phyloP scores from a whole-genome alignment of 2,113 vertebrate genomes.

The Pavo muticus region DNA sequence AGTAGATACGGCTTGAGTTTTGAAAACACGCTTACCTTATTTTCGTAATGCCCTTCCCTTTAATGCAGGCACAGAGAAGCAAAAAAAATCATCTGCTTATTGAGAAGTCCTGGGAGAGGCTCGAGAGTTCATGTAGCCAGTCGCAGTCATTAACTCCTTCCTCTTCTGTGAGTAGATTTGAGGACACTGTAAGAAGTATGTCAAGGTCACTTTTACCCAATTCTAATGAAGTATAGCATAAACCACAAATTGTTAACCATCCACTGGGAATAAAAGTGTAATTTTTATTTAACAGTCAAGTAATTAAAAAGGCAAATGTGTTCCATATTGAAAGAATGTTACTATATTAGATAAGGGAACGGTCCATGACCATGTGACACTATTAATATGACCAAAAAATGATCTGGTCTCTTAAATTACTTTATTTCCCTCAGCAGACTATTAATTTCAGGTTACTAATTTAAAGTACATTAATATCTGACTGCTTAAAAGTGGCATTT shows the following conservation, averaged over 20 bases:
- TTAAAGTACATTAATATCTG: conserved; percentile 66
- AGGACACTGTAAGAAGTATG: conserved; percentile 48
- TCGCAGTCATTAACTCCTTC: conserved; percentile 30
- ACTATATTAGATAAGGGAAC: conserved; percentile 71
- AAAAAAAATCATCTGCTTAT: background rate
- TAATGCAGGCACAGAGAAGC: background rate
- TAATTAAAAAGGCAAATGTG: conserved; percentile 77
- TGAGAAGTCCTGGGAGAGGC: background rate
- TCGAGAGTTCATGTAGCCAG: background rate
- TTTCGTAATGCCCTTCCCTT: background rate
- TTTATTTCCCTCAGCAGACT: conserved; percentile 71
- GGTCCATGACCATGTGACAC: conserved; percentile 58
- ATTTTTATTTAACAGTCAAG: conserved; percentile 53
- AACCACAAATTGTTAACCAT: conserved; percentile 71
- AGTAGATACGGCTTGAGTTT: background rate
- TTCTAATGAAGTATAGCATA: conserved; percentile 65
- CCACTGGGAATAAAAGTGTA: conserved; percentile 39
- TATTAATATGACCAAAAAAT: conserved; percentile 72
- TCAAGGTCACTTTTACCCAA: conserved; percentile 69
- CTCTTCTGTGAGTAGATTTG: background rate
- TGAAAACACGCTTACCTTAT: background rate
- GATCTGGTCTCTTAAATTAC: conserved; percentile 67
- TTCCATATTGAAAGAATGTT: conserved; percentile 58
- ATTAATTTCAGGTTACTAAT: conserved; percentile 73
- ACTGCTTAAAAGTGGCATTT: conserved; percentile 60